Conservation (phyloP, 2,797 vertebrate genomes). For the Rhabdophis nuchalis region DNA sequence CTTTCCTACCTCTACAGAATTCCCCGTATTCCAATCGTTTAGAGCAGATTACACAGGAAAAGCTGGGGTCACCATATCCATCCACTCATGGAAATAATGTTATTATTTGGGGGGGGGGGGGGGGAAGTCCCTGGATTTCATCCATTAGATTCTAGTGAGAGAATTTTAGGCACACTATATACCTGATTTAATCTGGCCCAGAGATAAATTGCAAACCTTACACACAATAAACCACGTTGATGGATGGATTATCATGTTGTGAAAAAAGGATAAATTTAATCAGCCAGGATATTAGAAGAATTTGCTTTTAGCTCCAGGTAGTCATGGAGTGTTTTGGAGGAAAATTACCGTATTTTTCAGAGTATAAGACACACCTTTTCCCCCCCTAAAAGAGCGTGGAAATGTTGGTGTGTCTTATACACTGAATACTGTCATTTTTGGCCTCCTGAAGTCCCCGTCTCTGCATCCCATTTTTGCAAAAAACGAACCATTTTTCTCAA, state of each 20-base stretch:
- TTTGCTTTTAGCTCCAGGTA: background rate
- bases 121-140: background rate
- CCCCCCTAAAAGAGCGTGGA: no score
- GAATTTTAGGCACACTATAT: background rate
- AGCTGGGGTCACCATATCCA: background rate
- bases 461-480: no score
- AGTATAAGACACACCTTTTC: no score
- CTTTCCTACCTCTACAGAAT: background rate
- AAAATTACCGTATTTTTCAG: background rate
- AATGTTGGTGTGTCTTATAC: no score
- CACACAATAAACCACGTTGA: background rate
- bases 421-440: no score
- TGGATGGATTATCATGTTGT: background rate
- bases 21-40: background rate
- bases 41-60: background rate
- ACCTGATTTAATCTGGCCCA: background rate
- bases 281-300: background rate
- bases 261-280: background rate
- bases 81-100: background rate
- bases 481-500: no score
- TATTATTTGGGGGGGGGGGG: background rate
- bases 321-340: background rate
- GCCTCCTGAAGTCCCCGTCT: no score
- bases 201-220: background rate
- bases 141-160: background rate